Percentiles rank a stretch among this genome's conserved stretches.
phyloP scores from a whole-genome alignment of 2,113 vertebrate genomes.

The Xerus inauris region DNA sequence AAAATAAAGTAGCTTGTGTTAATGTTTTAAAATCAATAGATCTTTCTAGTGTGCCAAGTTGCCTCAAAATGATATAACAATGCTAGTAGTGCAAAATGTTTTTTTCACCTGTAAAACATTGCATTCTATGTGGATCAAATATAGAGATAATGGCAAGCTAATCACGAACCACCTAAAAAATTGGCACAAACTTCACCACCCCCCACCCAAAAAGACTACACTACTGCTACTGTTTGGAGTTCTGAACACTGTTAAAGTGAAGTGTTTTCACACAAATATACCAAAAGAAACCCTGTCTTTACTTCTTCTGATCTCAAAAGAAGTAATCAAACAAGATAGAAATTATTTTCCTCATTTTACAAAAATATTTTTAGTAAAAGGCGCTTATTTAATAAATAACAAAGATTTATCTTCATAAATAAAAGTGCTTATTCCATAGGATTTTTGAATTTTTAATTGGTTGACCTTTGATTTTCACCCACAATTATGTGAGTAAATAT shows the following conservation, averaged over 20 bases:
- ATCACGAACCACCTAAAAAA: neutral
- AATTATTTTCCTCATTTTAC: neutral
- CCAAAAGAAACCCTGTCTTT: neutral
- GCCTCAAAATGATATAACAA: neutral
- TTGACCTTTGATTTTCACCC: neutral
- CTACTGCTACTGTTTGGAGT: neutral
- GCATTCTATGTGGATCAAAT: neutral
- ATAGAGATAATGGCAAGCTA: rapidly evolving
- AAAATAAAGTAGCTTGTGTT: neutral
- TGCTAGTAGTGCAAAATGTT: neutral
- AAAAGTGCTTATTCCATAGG: neutral
- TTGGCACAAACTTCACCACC: neutral
- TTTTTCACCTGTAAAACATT: neutral
- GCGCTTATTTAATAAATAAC: neutral
- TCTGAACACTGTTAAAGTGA: neutral
- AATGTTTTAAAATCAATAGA: neutral
- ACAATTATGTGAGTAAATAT: neutral
- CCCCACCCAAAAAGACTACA: neutral
- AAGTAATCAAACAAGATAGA: neutral
- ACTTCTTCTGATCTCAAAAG: neutral
- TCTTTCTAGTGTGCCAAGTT: neutral
- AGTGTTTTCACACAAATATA: neutral
- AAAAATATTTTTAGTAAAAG: neutral
- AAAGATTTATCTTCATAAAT: neutral
- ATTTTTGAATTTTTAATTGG: neutral